Conservation (phyloP, 2,888 invertebrate genomes). For the Muschampia plurimacula region DNA sequence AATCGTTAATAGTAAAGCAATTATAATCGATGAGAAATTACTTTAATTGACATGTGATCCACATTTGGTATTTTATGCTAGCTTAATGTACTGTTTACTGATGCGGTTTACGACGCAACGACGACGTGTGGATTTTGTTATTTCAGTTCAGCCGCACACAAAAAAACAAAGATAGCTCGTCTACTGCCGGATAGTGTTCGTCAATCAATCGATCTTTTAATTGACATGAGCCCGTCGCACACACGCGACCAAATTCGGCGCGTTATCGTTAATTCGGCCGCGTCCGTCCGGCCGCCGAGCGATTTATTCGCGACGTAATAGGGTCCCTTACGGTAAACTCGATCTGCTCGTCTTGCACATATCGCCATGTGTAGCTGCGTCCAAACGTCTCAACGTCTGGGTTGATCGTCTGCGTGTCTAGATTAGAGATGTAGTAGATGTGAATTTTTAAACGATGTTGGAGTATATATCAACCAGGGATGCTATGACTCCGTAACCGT, state of each 20-base stretch:
- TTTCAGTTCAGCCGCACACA: neutral
- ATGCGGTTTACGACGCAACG: no score
- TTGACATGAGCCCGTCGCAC: slow-evolving; percentile 49
- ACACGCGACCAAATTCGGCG: slow-evolving; percentile 67
- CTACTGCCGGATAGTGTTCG: slow-evolving; percentile 19
- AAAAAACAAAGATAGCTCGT: neutral
- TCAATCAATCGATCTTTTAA: slow-evolving; percentile 50
- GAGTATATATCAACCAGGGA: no score
- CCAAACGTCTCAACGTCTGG: neutral
- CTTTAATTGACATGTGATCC: no score
- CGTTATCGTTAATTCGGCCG: slow-evolving; percentile 69
- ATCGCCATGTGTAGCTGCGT: slow-evolving; percentile 16
- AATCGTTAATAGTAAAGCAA: no score
- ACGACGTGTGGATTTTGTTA: neutral
- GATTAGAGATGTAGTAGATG: neutral
- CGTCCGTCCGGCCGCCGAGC: slow-evolving; percentile 54
- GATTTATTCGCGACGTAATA: slow-evolving; percentile 80
- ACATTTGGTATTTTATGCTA: no score
- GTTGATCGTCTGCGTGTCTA: slow-evolving; percentile 13
- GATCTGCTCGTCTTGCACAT: slow-evolving; percentile 52
- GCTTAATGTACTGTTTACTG: no score
- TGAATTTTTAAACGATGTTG: neutral
- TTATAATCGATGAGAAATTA: no score
- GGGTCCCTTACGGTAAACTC: slow-evolving; percentile 73
- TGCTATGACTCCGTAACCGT: no score